Base-by-base conservation (phyloP, 2,113 vertebrate species). In the Dolichallabes microphthalmus region DNA sequence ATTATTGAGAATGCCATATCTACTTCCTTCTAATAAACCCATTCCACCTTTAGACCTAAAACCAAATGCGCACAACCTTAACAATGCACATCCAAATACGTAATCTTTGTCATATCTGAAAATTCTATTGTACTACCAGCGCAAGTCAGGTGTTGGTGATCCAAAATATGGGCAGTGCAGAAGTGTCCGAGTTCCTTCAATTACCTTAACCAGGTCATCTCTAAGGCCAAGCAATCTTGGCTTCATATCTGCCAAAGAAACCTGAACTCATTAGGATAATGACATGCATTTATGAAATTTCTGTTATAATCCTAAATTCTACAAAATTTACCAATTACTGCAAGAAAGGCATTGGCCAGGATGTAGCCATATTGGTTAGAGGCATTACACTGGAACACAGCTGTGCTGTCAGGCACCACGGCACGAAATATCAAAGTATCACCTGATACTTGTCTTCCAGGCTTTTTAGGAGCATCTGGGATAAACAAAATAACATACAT, bases 361-460 rank as follows among this genome's bases (percentile, higher is more conserved):
- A 99, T 92, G 92, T 99, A 99, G 17, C 98, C 98, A 0, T 95
- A 97, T 68, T 96, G 94, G 1, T 99, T 99, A 87, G 98, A 99
- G 0, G 96, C 97, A 35, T 99, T 99, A 92, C 98, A 99, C 69
- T 99, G 98, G 88, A 98, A 99, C 80, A 99, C 97, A 0, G 95
- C 97, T 0, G 96, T 97, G 93, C 96, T 97, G 89, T 92, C 95
- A 5, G 95, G 93, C 35, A 96, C 96, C 17, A 97, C 97, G 11
- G 95, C 94, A 11, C 92, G 94, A 84, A 99, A 97, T 64, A 93
- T 96, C 66, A 99, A 92, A 1, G 95, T 97, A 84, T 99, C 97
- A 4, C 96, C 97, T 0, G 95, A 93, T 82, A 98, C 95, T 87
- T 97, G 96, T 17, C 97, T 95, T 91, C 96, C 97, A 0, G 96